Evolutionary conservation across 1,140 invertebrate species (phyloP).

Genomic region (Plectrocnemia conspersa): DNA sequence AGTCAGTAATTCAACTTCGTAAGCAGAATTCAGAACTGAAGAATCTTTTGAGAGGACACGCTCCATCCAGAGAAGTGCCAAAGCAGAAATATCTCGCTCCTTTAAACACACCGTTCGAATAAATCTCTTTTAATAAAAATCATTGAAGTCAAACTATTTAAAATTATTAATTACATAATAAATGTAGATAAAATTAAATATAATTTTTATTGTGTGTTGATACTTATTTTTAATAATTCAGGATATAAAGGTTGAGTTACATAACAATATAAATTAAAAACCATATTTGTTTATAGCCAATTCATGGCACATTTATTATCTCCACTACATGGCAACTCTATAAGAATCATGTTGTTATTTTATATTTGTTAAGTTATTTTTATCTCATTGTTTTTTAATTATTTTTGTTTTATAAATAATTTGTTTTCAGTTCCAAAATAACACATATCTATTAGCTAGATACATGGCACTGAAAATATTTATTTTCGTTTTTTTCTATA

Average conservation of each 20-base stretch:
- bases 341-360: constrained; percentile 50
- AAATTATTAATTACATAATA: too few species aligned
- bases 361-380: constrained; percentile 33
- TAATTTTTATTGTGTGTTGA: too few species aligned
- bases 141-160: too few species aligned
- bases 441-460: neutral
- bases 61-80: constrained; percentile 7
- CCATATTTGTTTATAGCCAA: constrained; percentile 48
- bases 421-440: constrained; percentile 20
- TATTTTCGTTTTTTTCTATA: constrained; percentile 9
- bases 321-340: constrained; percentile 55
- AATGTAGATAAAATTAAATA: too few species aligned
- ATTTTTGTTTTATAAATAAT: constrained; percentile 32
- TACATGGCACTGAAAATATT: constrained; percentile 16
- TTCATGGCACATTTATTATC: constrained; percentile 56
- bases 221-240: too few species aligned
- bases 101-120: constrained; percentile 17
- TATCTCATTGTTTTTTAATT: too few species aligned
- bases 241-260: too few species aligned
- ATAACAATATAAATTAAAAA: constrained; percentile 25
- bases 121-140: too few species aligned
- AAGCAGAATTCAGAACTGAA: constrained; percentile 49
- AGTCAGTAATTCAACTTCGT: constrained; percentile 42
- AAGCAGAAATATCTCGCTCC: constrained; percentile 30
- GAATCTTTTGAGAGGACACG: constrained; percentile 40